Evolutionary conservation across 1,140 invertebrate species (phyloP), one percentile per base, ranked within the genome.

Genomic region (Trichonephila clavipes): DNA sequence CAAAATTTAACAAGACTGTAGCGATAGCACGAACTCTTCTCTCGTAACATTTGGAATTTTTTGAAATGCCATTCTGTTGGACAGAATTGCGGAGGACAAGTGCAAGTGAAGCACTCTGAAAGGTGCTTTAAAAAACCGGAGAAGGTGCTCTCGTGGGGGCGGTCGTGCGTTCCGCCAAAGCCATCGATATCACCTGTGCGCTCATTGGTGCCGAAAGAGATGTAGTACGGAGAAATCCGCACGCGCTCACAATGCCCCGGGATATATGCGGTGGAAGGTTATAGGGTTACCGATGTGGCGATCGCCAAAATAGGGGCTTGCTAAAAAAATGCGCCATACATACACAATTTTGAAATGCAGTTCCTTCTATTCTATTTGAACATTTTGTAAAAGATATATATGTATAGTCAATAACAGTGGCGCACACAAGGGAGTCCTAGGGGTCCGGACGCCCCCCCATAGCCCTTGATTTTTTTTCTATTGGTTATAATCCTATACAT

Each of bases 101-200:
- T 82, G 89, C 82, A 72, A 72, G 82, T 82, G 59, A 90, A 72
- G 69, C 34, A 44, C 24, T 58, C 44, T 10, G 34, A 12, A 40
- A 77, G 69, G 72, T 40, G 58, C 85, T 87, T 62, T 62, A 87
- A 87, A 87, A 87, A 87, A 87, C 44, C 44, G 44, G 59, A 85
- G 83, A 85, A 88, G 86, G 86, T 62, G 86, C 91, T 62, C 85
- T 87, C 40, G 24, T 61, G 24, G 44, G 82, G 91, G 64, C 91
- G 61, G 69, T 88, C 92, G 92, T 93, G 92, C 92, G 91, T 92
- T 58, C 44, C 40, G 19, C 64, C 72, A 72, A 92, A 86, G 83
- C 83, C 28, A 24, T 87, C 83, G 62, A 93, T 82, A 64, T 77
- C 92, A 93, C 92, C 92, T 93, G 86, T 86, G 92, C 86, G 86